Evolutionary conservation across 2,797 vertebrate species (phyloP).

Genomic region (Coluber constrictor): DNA sequence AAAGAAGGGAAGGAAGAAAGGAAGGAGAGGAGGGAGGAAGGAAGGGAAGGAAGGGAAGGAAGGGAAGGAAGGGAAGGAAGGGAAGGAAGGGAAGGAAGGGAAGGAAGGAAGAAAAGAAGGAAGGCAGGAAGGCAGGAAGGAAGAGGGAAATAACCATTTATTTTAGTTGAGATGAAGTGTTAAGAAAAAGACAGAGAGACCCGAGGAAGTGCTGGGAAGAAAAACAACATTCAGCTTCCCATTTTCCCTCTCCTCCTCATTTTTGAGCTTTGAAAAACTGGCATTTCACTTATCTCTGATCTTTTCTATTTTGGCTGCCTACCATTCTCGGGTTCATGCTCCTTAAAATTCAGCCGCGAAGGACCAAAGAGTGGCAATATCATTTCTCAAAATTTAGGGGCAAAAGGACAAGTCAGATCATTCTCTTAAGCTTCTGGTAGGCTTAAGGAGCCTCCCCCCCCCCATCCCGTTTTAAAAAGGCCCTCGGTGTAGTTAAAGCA

Average conservation of each 20-base stretch:
- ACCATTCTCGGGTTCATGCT: background rate
- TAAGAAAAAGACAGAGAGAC: background rate
- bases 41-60: too few relatives aligned
- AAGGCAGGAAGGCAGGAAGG: rapidly evolving
- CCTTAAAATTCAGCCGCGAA: background rate
- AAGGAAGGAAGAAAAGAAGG: too few relatives aligned
- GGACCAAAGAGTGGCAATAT: background rate
- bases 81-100: too few relatives aligned
- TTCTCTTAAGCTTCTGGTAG: background rate
- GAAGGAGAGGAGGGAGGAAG: background rate
- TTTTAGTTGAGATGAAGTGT: background rate
- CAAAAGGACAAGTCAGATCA: background rate
- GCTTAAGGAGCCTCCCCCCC: background rate
- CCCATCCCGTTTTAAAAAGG: background rate
- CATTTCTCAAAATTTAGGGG: background rate
- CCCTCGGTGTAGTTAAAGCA: background rate
- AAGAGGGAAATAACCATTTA: too few relatives aligned
- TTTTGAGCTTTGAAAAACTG: background rate
- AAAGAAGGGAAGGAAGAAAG: too few relatives aligned
- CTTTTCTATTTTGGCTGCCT: background rate
- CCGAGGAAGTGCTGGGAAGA: background rate
- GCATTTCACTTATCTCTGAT: background rate
- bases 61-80: too few relatives aligned
- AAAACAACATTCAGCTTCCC: background rate
- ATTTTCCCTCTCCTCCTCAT: background rate